phyloP scores from a whole-genome alignment of 2,113 vertebrate species.

The Tachysurus fulvidraco region DNA sequence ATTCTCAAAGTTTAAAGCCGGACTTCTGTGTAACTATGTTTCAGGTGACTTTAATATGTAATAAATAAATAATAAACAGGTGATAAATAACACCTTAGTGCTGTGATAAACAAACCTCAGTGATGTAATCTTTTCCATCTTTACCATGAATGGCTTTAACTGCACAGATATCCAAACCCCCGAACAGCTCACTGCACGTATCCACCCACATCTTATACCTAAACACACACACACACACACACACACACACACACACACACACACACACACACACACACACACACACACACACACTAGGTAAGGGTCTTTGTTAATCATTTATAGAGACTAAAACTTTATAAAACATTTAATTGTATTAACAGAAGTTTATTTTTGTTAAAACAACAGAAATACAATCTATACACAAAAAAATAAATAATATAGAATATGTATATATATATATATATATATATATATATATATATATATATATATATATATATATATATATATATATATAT shows the following conservation, averaged over 20 bases:
- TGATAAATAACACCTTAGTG: conserved; percentile 73
- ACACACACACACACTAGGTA: conserved; percentile 5
- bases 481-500: too few species aligned
- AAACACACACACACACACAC: conserved; percentile 31
- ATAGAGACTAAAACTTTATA: too few species aligned
- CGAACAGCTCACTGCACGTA: conserved; percentile 91
- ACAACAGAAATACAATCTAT: not conserved
- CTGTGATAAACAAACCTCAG: conserved; percentile 82
- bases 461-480: too few species aligned
- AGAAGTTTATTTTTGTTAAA: not conserved
- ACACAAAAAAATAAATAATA: not conserved
- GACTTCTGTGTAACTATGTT: not conserved
- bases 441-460: too few species aligned
- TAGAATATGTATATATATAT: too few species aligned
- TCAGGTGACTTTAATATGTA: not conserved
- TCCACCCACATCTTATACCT: conserved; percentile 98
- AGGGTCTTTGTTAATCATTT: not conserved
- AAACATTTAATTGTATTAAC: too few species aligned
- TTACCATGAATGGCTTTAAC: conserved; percentile 97
- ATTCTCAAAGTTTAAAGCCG: too few species aligned
- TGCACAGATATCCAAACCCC: conserved; percentile 96
- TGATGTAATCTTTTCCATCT: conserved; percentile 97
- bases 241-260: conserved; percentile 17
- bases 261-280: conserved; percentile 19
- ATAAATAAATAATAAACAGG: conserved; percentile 62